Conservation (phyloP, 2,113 vertebrate genomes). For the Urocynchramus pylzowi region DNA sequence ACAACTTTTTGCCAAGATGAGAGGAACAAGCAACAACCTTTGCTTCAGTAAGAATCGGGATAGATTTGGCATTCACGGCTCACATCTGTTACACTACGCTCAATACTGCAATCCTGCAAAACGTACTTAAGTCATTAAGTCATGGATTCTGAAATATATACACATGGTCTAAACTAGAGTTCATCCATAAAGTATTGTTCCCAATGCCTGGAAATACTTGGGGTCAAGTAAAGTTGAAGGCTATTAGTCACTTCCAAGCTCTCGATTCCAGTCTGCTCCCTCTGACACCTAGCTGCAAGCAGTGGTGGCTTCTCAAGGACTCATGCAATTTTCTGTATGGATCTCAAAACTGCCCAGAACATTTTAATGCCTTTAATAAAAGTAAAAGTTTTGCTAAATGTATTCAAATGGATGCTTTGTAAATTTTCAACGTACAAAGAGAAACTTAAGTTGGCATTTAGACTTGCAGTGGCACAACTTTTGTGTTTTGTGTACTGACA, state of each 20-base stretch:
- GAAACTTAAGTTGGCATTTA: background rate
- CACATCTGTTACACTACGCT: background rate
- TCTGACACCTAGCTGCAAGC: background rate
- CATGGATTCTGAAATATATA: background rate
- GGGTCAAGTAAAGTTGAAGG: background rate
- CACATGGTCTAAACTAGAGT: background rate
- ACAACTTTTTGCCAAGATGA: background rate
- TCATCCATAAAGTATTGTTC: background rate
- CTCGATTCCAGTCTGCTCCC: background rate
- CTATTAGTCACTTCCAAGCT: background rate
- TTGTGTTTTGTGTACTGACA: background rate
- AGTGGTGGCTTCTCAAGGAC: background rate
- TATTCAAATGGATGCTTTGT: background rate
- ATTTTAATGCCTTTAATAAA: background rate
- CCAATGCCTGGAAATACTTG: background rate
- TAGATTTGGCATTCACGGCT: background rate
- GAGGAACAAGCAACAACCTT: background rate
- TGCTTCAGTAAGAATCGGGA: background rate
- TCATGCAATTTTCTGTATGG: background rate
- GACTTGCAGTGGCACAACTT: rapidly evolving
- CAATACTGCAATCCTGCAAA: background rate
- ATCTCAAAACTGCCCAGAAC: background rate
- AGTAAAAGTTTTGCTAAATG: background rate
- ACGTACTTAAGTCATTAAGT: background rate
- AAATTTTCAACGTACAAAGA: background rate